Evolutionary conservation across 2,113 vertebrate genomes (phyloP).

Genomic region (Poeciliopsis prolifica): DNA sequence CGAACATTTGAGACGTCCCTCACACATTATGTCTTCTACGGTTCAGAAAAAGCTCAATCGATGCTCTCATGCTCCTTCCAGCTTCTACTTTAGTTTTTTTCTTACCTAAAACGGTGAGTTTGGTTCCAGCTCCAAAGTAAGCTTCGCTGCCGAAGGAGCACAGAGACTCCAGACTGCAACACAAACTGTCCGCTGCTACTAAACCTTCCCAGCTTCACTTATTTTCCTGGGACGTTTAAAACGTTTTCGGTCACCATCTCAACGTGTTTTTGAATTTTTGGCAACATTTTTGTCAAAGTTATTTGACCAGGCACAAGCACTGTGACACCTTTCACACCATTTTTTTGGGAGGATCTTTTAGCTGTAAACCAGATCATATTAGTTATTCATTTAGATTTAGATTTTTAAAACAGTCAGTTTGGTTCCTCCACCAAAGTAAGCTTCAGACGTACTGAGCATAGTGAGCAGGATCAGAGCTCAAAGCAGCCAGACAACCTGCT

Average conservation of each 20-base stretch:
- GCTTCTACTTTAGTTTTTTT: background rate
- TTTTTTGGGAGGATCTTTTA: background rate
- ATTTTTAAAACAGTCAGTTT: slow-evolving; percentile 52
- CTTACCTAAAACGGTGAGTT: slow-evolving; percentile 33
- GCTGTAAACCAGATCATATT: background rate
- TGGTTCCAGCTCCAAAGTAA: slow-evolving; percentile 24
- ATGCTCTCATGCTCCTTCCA: background rate
- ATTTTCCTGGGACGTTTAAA: no score
- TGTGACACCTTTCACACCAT: background rate
- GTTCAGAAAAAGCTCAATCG: no score
- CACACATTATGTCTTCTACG: no score
- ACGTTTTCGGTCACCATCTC: background rate
- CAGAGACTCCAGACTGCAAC: slow-evolving; percentile 44
- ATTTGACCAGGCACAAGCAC: background rate
- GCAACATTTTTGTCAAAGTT: background rate
- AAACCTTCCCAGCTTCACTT: no score
- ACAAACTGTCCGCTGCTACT: slow-evolving; percentile 36
- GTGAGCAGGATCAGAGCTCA: background rate
- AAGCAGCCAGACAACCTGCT: background rate
- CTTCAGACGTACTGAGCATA: slow-evolving; percentile 33
- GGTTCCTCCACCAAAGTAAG: slow-evolving; percentile 73
- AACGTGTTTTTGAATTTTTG: background rate
- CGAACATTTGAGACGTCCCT: background rate
- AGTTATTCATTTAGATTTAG: background rate
- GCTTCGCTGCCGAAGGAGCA: slow-evolving; percentile 46